phyloP scores from a whole-genome alignment of 2,888 invertebrate species.

The Drosophila recens region DNA sequence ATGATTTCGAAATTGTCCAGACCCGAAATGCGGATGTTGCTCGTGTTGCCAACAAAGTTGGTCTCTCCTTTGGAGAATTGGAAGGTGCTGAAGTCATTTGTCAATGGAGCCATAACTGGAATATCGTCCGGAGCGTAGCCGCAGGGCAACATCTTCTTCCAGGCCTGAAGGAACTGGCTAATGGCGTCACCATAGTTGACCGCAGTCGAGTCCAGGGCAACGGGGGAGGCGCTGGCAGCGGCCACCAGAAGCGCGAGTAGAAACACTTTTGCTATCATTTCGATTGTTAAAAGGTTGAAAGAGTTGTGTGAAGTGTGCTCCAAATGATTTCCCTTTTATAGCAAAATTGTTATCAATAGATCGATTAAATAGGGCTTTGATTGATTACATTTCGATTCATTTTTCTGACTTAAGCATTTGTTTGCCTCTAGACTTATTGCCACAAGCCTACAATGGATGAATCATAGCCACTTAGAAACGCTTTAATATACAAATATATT shows the following conservation, averaged over 20 bases:
- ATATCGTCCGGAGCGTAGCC: slow-evolving; percentile 63
- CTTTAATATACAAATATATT: background rate
- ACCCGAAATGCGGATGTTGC: slow-evolving; percentile 68
- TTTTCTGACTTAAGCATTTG: background rate
- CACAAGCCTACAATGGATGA: background rate
- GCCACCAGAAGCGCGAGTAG: slow-evolving; percentile 51
- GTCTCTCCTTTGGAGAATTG: slow-evolving; percentile 34
- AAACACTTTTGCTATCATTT: slow-evolving; percentile 55
- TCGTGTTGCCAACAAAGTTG: slow-evolving; percentile 62
- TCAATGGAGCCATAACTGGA: slow-evolving; percentile 68
- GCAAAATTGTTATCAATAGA: slow-evolving; percentile 20
- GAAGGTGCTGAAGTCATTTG: slow-evolving; percentile 31
- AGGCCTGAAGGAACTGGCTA: slow-evolving; percentile 47
- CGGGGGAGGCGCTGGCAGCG: slow-evolving; percentile 19
- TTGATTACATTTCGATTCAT: slow-evolving; percentile 21
- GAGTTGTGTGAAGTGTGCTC: slow-evolving; percentile 12
- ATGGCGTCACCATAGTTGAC: slow-evolving; percentile 58
- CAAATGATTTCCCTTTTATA: slow-evolving; percentile 27
- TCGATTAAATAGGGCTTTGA: slow-evolving; percentile 14
- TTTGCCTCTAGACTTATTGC: background rate
- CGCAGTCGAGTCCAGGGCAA: slow-evolving; percentile 21
- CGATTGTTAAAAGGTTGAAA: slow-evolving; percentile 10
- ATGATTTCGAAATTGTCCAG: slow-evolving; percentile 63
- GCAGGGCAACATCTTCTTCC: slow-evolving; percentile 72
- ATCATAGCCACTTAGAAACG: background rate